A percentile compares a stretch with the other conserved stretches of the same genome.
Evolutionary conservation across 2,888 invertebrate genomes (phyloP).

Genomic region (Stenchaetothrips biformis): DNA sequence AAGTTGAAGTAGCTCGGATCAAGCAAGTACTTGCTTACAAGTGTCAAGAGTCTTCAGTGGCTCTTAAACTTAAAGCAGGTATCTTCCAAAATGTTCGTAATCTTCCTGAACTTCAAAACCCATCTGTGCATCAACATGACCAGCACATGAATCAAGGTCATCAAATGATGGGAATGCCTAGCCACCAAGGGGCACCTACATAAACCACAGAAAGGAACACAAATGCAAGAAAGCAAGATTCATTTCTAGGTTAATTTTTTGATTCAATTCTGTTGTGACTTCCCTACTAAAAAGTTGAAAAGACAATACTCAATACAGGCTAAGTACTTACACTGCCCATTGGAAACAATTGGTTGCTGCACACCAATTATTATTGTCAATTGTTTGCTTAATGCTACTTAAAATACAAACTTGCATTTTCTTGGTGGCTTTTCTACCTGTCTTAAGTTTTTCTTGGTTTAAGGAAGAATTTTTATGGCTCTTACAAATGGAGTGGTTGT

Average conservation of each 20-base stretch:
- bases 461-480: no score
- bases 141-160: neutral
- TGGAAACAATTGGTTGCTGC: neutral
- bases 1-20: conserved; percentile 68
- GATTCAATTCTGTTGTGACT: neutral
- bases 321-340: conserved; percentile 8
- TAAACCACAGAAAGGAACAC: neutral
- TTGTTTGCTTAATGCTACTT: no score
- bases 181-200: neutral
- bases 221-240: neutral
- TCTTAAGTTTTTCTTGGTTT: no score
- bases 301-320: conserved; percentile 1
- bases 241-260: neutral
- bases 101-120: neutral
- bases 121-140: neutral
- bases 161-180: neutral
- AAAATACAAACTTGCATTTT: no score
- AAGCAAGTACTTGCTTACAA: conserved; percentile 73
- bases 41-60: conserved; percentile 72
- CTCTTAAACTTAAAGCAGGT: conserved; percentile 63
- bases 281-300: neutral
- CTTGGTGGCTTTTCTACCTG: no score
- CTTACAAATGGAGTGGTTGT: no score
- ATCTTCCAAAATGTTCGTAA: neutral
- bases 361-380: no score